Evolutionary conservation across 2,113 vertebrate genomes (phyloP).

Genomic region (Enhydra lutris): DNA sequence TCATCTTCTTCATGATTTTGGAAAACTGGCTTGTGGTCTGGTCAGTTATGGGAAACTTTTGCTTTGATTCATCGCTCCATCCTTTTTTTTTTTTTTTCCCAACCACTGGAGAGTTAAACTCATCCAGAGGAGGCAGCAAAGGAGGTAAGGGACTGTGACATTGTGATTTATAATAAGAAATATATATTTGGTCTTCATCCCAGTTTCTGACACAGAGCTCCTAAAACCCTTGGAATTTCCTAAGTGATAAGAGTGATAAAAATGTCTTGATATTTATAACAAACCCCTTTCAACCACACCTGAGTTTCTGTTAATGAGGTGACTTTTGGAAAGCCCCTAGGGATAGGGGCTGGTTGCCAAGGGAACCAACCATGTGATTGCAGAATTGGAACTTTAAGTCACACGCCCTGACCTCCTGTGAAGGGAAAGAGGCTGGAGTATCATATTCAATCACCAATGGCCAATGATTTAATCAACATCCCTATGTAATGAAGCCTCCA

Average conservation of each 20-base stretch:
- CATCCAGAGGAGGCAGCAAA: neutral
- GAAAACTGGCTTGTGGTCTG: neutral
- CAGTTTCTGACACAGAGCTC: neutral
- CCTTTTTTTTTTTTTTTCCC: neutral
- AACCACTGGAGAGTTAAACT: neutral
- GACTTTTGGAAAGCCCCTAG: neutral
- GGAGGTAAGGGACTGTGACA: neutral
- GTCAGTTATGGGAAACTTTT: neutral
- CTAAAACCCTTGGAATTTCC: neutral
- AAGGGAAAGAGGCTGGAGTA: neutral
- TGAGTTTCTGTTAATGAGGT: neutral
- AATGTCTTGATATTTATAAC: neutral
- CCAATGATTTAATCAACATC: neutral
- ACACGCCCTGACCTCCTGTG: neutral
- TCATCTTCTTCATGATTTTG: neutral
- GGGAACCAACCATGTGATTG: neutral
- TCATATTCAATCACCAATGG: neutral
- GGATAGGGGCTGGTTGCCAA: neutral
- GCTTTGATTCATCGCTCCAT: neutral
- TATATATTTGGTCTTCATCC: neutral
- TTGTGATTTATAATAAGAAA: neutral
- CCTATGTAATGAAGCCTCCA: neutral
- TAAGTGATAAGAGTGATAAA: neutral
- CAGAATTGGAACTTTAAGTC: neutral
- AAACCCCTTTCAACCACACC: neutral